Conservation (phyloP, 2,797 vertebrate species). For the Tenualosa ilisha region DNA sequence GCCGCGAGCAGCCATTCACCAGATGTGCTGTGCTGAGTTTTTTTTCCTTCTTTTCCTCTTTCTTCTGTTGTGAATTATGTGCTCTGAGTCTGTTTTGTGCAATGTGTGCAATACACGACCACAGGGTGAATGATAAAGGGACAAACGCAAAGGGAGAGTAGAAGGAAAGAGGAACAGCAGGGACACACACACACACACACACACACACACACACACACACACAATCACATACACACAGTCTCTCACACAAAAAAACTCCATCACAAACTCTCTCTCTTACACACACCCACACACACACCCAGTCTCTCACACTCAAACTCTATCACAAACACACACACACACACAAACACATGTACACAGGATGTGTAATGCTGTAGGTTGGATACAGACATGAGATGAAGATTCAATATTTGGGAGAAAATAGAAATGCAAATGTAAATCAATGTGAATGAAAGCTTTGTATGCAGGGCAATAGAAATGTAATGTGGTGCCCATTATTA, state of each 20-base stretch:
- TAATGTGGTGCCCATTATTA: not conserved
- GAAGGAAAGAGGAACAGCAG: no score
- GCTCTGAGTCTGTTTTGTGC: not conserved
- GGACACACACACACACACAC: no score
- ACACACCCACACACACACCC: no score
- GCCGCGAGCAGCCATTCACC: not conserved
- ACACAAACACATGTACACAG: not conserved
- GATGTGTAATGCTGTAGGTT: not conserved
- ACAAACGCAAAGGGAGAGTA: no score
- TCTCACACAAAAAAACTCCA: not conserved
- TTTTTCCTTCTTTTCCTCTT: not conserved
- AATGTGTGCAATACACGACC: not conserved
- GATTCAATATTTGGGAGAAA: not conserved
- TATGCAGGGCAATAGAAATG: not conserved
- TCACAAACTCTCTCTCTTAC: no score
- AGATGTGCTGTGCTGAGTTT: not conserved
- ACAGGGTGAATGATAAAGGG: no score
- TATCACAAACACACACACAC: not conserved
- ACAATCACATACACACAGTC: not conserved
- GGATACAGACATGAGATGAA: not conserved
- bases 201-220: not conserved
- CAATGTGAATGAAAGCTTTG: not conserved
- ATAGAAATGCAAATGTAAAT: not conserved
- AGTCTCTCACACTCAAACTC: no score
- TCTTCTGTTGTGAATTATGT: slow-evolving; percentile 21